Base-by-base conservation (phyloP, 2,888 invertebrate genomes). In the Synanthedon myopaeformis region DNA sequence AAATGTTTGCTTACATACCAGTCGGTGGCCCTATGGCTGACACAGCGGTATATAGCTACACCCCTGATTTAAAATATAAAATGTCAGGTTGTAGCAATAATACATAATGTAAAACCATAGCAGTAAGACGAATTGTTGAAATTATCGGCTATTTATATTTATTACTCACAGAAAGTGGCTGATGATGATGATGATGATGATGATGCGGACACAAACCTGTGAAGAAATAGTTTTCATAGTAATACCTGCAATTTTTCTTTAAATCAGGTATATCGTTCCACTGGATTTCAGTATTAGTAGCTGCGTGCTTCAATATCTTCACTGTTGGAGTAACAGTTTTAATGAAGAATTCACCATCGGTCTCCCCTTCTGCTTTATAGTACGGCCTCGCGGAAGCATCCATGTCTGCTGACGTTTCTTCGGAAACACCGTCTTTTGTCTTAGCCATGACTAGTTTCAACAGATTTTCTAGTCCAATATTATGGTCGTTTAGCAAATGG, bases 401-500 rank as follows among this genome's bases (percentile, higher is more conserved):
- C 1, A 59, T 55, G 12, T 60, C 56, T 0, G 60, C 23, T 1
- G 58, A 54, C 2, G 53, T 57, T 3, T 76, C 74, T 3, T 80
- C 80, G 0, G 66, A 58, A 0, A 86, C 61, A 0, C 84, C 78
- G 4, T 82, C 77, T 64, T 72, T 82, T 0, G 86, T 87, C 64
- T 86, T 87, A 0, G 79, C 73, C 74, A 87, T 74, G 0, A 87
- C 86, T 0, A 87, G 65, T 45, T 84, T 79, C 0, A 87, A 67
- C 0, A 87, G 69, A 45, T 70, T 79, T 6, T 85, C 84, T 0
- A 87, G 60, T 1, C 80, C 76, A 1, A 87, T 79, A 59, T 84
- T 80, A 60, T 87, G 86, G 51, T 83, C 67, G 60, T 76, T 82
- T 0, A 87, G 59, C 0, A 87, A 74, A 59, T 87, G 86, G 1